A percentile compares a stretch with the other conserved stretches of the same genome.
Conservation (phyloP, 1,140 invertebrate species). For the Wasmannia auropunctata region DNA sequence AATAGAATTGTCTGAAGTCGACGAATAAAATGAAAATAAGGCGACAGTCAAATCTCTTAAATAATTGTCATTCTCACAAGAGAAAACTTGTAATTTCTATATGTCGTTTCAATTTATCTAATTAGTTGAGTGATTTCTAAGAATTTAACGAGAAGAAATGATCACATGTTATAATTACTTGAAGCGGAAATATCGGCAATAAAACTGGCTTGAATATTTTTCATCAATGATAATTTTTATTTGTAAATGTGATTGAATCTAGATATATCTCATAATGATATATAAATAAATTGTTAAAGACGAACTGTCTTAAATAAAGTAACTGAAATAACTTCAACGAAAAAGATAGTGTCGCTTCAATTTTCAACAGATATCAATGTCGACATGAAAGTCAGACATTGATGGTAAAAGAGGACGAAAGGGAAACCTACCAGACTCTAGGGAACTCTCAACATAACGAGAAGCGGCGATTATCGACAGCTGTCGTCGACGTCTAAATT, state of each 20-base stretch:
- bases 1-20: not conserved
- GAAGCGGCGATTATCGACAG: slow-evolving; percentile 67
- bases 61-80: not conserved
- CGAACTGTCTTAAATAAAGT: not conserved
- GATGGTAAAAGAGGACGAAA: slow-evolving; percentile 18
- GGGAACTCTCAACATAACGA: slow-evolving; percentile 47
- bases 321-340: not conserved
- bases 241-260: not conserved
- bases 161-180: not conserved
- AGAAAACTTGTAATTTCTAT: not conserved
- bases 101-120: not conserved
- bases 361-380: slow-evolving; percentile 38
- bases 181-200: not conserved
- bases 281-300: not conserved
- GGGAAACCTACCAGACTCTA: not conserved
- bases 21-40: not conserved
- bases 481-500: slow-evolving; percentile 58
- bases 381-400: slow-evolving; percentile 28
- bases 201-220: not conserved
- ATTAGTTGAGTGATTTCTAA: not conserved
- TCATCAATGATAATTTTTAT: not conserved
- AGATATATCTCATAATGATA: not conserved
- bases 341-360: not conserved
- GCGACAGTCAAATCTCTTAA: not conserved
- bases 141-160: not conserved